Percentiles rank a stretch among this genome's conserved stretches.
These are phyloP conservation scores for Oncorhynchus kisutch DNA, from an alignment of 2,113 vertebrate genomes.

Conservation along the genomic window DNA sequence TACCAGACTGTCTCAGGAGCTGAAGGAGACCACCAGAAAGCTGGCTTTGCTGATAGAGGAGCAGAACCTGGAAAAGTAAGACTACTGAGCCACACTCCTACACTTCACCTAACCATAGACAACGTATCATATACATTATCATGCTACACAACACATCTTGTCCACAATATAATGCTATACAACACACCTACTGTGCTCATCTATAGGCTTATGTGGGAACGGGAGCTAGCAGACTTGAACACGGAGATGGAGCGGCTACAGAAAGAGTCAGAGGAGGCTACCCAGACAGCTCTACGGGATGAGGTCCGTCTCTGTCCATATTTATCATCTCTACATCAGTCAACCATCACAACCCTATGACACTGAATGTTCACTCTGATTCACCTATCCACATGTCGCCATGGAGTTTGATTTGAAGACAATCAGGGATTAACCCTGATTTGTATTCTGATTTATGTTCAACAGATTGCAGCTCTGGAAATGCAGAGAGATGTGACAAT, in stretches of 20 bases:
- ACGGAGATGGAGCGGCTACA: constrained; percentile 35
- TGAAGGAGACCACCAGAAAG: constrained; percentile 70
- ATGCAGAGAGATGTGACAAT: constrained; percentile 80
- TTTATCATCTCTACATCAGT: neutral
- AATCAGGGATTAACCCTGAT: neutral
- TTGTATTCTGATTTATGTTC: constrained; percentile 9
- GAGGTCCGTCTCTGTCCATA: constrained; percentile 25
- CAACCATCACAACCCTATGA: neutral
- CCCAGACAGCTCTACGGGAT: constrained; percentile 37
- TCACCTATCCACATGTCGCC: neutral
- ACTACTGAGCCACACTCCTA: neutral
- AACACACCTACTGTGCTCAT: neutral
- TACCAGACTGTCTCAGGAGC: constrained; percentile 68
- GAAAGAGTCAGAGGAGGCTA: constrained; percentile 77
- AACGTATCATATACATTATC: neutral
- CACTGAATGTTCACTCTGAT: neutral
- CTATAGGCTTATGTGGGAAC: constrained; percentile 78
- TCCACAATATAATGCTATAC: neutral
- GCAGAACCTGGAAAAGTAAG: constrained; percentile 74
- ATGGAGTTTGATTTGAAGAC: too few species aligned
- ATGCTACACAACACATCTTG: neutral
- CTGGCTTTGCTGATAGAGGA: constrained; percentile 69
- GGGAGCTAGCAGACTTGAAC: constrained; percentile 78
- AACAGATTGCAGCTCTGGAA: constrained; percentile 79
- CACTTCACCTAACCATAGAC: neutral